phyloP scores from a whole-genome alignment of 2,797 vertebrate genomes.

The Epinephelus awoara region DNA sequence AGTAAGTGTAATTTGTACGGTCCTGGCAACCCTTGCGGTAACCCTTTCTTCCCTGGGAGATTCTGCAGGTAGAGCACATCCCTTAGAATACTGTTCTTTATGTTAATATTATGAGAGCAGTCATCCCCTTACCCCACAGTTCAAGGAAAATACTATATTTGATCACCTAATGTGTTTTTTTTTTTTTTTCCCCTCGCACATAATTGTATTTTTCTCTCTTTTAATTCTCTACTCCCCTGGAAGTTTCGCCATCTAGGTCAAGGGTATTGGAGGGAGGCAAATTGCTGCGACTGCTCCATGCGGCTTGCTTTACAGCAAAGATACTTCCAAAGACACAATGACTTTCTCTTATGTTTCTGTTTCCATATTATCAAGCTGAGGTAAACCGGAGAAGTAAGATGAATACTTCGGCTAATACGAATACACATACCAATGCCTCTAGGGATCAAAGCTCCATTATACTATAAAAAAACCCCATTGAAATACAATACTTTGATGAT shows the following conservation, averaged over 20 bases:
- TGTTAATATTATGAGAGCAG: slow-evolving; percentile 71
- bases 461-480: slow-evolving; percentile 16
- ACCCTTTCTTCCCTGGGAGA: slow-evolving; percentile 58
- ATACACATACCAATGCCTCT: slow-evolving; percentile 48
- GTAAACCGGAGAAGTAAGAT: slow-evolving; percentile 44
- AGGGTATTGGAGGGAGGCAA: slow-evolving; percentile 78
- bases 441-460: slow-evolving; percentile 42
- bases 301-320: slow-evolving; percentile 55
- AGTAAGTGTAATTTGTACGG: slow-evolving; percentile 72
- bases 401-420: slow-evolving; percentile 35
- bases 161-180: slow-evolving; percentile 67
- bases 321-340: slow-evolving; percentile 70
- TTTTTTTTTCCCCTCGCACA: slow-evolving; percentile 23
- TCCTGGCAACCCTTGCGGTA: slow-evolving; percentile 59
- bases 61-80: slow-evolving; percentile 56
- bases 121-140: slow-evolving; percentile 76
- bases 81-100: slow-evolving; percentile 58
- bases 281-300: slow-evolving; percentile 67
- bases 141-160: slow-evolving; percentile 88
- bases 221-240: slow-evolving; percentile 83
- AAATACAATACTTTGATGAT: slow-evolving; percentile 45
- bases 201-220: slow-evolving; percentile 81
- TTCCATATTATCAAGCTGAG: slow-evolving; percentile 41
- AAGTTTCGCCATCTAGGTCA: slow-evolving; percentile 85
- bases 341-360: slow-evolving; percentile 65